A percentile compares a stretch with the other conserved stretches of the same genome.
phyloP scores from a whole-genome alignment of 1,140 invertebrate genomes.

The Episyrphus balteatus region DNA sequence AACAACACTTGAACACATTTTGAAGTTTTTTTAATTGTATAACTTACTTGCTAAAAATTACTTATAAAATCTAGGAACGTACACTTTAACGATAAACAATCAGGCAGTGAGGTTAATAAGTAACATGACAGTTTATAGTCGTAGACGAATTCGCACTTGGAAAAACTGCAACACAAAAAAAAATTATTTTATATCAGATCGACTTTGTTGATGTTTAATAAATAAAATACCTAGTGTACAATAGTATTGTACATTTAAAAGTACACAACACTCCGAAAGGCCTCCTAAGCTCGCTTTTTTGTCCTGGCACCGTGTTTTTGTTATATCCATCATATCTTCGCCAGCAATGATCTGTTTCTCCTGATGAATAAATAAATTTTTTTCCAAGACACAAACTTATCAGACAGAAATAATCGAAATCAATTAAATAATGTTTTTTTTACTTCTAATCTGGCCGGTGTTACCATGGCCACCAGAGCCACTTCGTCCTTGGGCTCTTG shows the following conservation, averaged over 20 bases:
- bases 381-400: too few species aligned
- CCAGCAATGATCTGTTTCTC: slow-evolving; percentile 35
- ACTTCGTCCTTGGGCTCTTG: too few species aligned
- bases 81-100: slow-evolving; percentile 33
- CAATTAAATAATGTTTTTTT: too few species aligned
- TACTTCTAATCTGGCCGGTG: too few species aligned
- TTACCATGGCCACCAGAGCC: too few species aligned
- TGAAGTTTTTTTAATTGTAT: too few species aligned
- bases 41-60: background rate
- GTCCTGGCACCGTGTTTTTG: slow-evolving; percentile 27
- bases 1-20: too few species aligned
- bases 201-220: background rate
- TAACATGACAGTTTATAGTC: slow-evolving; percentile 35
- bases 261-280: slow-evolving; percentile 34
- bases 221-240: slow-evolving; percentile 26
- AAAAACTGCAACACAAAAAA: slow-evolving; percentile 16
- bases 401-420: background rate
- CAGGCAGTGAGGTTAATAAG: slow-evolving; percentile 35
- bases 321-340: slow-evolving; percentile 35
- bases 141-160: slow-evolving; percentile 34
- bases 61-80: slow-evolving; percentile 27
- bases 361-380: slow-evolving; percentile 6
- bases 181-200: background rate
- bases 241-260: slow-evolving; percentile 35
- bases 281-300: slow-evolving; percentile 35